Base-by-base conservation (phyloP, 2,797 vertebrate species). In the Paratrypauchen microcephalus region DNA sequence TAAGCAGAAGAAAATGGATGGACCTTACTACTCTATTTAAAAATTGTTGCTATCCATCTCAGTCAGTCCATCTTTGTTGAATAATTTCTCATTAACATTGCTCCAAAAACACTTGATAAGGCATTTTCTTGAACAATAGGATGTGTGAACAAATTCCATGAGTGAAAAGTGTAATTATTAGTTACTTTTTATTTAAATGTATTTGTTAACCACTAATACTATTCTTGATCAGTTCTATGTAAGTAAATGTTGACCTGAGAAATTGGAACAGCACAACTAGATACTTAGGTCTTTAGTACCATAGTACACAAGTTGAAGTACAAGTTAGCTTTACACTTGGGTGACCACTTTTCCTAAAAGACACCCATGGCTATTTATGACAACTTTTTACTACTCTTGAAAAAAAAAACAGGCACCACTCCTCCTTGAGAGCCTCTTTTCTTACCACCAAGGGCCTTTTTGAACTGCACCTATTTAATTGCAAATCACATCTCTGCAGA, bases 351-450 rank as follows among this genome's bases (percentile, higher is more conserved):
- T 61, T 77, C 70, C 70, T 65, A 79, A 56, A 60, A 19, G 57
- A 77, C 69, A 67, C 74, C 69, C 70, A 74, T 9, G 45, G 75
- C 52, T 16, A 65, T 79, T 87, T 77, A 78, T 80, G 67, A 73
- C 73, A 52, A 65, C 39, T 28, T 66, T 75, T 79, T 69, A 68
- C 73, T 55, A 61, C 52, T 65, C 39, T 66, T 54, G 23, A 60
- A 65, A 71, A 68, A 41, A 41, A 41, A 39, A 39, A 32, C 5
- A 7, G 41, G 21, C 66, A 56, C 71, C 68, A 65, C 63, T 77
- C 36, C 61, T 55, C 30, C 68, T 50, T 52, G 36, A 62, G 45
- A 19, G 26, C 1, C 70, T 32, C 50, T 63, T 65, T 81, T 66
- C 50, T 70, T 69, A 28, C 41, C n/a, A 28, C 47, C 23, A 3